These are phyloP conservation scores for Apantesis nais DNA, from an alignment of 2,888 invertebrate species.

Conservation along the genomic window DNA sequence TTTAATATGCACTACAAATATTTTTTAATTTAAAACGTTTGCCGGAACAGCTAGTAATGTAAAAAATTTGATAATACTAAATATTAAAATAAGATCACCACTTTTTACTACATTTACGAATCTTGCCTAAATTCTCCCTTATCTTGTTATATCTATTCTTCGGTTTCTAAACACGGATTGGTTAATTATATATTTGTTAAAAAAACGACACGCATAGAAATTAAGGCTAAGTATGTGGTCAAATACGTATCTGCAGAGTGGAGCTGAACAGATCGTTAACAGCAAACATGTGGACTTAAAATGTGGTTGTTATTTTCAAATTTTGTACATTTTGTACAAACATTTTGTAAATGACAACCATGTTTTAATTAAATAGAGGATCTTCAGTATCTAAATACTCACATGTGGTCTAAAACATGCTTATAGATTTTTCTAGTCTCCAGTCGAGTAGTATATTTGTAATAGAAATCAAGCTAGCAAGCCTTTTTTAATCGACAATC, in stretches of 20 bases:
- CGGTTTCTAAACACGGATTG: background rate
- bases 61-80: background rate
- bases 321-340: background rate
- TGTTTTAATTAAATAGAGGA: background rate
- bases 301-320: too few species aligned
- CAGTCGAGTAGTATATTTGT: too few species aligned
- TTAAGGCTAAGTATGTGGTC: background rate
- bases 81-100: background rate
- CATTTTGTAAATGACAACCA: background rate
- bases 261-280: too few species aligned
- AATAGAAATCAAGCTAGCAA: too few species aligned
- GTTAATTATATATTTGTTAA: background rate
- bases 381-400: background rate
- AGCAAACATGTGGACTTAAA: too few species aligned
- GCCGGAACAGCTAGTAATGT: too few species aligned
- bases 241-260: background rate
- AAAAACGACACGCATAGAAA: background rate
- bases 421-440: too few species aligned
- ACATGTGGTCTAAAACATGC: background rate
- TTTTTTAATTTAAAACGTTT: too few species aligned
- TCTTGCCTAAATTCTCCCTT: background rate
- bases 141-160: background rate
- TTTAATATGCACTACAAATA: too few species aligned
- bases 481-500: too few species aligned
- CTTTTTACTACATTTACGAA: background rate